Evolutionary conservation across 2,113 vertebrate species (phyloP), one percentile per base, ranked within the genome.

Genomic region (Passer montanus): DNA sequence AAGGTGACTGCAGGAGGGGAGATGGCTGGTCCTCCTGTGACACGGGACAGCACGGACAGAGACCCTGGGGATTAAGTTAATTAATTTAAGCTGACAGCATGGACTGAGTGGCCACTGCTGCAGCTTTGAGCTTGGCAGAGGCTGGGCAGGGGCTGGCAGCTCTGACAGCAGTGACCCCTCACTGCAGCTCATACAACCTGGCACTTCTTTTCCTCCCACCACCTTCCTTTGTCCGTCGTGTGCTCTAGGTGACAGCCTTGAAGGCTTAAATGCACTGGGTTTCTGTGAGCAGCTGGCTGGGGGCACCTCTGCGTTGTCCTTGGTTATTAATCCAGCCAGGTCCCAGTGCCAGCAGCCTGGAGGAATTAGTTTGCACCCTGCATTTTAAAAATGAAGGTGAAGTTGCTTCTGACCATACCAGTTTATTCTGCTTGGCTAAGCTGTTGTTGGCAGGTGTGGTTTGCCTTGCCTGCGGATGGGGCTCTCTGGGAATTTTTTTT

Each of bases 231-330:
- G n/a, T n/a, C 35, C 55, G 39, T 72, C 10, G 20, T 79, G 21
- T 76, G 39, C 47, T 73, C 66, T 4, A 31, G 41, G 69, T 46
- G 39, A 9, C 74, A 62, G 79, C 72, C 0, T 0, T 7, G 21
- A 49, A 62, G 41, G 72, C 31, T 47, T 86, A 43, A 35, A 35
- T 0, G 0, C 0, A 0, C 39, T 3, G 2, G 3, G 33, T 63
- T 76, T 33, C 31, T 58, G 22, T 2, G 3, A 43, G 62, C 60
- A 49, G 22, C 41, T 91, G 75, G 26, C 72, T 69, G 37, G 44
- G 44, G 49, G 19, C 0, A 2, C 33, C 2, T 1, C 55, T 59
- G 63, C 46, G 58, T 53, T 66, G 46, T 41, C 33, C 46, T 24
- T 63, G 17, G 11, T 55, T 77, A 14, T 55, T 72, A 56, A 52